Conservation (phyloP, 2,113 vertebrate genomes). For the Elgaria multicarinata region DNA sequence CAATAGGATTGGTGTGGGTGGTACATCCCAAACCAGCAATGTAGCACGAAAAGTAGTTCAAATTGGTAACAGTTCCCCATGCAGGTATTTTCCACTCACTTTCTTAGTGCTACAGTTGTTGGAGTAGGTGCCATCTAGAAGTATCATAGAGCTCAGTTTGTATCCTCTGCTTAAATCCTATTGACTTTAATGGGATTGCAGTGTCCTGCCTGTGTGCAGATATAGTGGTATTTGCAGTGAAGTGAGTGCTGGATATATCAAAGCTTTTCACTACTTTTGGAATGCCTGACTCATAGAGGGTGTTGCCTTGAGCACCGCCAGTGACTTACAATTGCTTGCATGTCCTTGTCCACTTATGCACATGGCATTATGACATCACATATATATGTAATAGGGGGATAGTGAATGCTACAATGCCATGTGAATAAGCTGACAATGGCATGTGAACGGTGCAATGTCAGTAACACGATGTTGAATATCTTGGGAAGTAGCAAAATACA, state of each 20-base stretch:
- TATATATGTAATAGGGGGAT: neutral
- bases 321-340: neutral
- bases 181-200: neutral
- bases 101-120: neutral
- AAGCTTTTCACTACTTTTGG: neutral
- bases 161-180: neutral
- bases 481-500: neutral
- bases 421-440: neutral
- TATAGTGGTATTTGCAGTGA: neutral
- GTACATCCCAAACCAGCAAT: neutral
- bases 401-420: neutral
- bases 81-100: neutral
- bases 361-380: neutral
- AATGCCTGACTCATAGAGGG: neutral
- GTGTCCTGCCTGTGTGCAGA: neutral
- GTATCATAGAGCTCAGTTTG: neutral
- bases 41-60: neutral
- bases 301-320: neutral
- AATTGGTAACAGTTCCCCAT: neutral
- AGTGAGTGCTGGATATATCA: neutral
- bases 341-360: neutral
- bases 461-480: neutral
- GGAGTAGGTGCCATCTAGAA: neutral
- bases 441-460: neutral
- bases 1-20: neutral